Evolutionary conservation across 2,888 invertebrate species (phyloP).

Genomic region (Odontothrips loti): DNA sequence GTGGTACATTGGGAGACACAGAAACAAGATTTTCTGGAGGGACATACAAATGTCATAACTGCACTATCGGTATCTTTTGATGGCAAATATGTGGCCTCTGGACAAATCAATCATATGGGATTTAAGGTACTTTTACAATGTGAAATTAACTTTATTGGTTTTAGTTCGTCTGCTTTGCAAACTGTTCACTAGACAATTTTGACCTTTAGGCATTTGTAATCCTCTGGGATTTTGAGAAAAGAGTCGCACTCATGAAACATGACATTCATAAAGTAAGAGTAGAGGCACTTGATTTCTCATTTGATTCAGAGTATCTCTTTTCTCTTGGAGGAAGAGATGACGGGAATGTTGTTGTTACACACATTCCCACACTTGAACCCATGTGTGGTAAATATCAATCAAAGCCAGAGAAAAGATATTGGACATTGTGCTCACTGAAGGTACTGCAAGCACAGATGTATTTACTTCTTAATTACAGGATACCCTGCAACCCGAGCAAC

Average conservation of each 20-base stretch:
- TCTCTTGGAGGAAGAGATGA: constrained; percentile 88
- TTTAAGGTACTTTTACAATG: constrained; percentile 60
- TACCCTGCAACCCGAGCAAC: constrained; percentile 60
- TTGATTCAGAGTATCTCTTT: constrained; percentile 73
- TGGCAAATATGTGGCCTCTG: constrained; percentile 80
- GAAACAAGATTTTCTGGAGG: constrained; percentile 69
- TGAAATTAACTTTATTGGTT: constrained; percentile 11
- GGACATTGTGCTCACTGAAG: background rate
- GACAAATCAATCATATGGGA: constrained; percentile 86
- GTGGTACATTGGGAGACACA: constrained; percentile 65
- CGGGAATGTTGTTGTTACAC: constrained; percentile 81
- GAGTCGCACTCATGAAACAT: constrained; percentile 61
- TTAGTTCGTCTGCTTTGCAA: background rate
- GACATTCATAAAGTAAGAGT: constrained; percentile 86
- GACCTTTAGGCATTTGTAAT: constrained; percentile 63
- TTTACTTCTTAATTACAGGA: constrained; percentile 41
- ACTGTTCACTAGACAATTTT: constrained; percentile 27
- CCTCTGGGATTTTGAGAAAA: constrained; percentile 76
- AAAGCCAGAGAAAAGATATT: constrained; percentile 43
- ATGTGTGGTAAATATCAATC: constrained; percentile 48
- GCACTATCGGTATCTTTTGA: constrained; percentile 67
- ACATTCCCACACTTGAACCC: constrained; percentile 56
- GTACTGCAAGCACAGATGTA: background rate
- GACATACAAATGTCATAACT: constrained; percentile 75
- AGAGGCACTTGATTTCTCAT: constrained; percentile 77